Evolutionary conservation across 2,888 invertebrate species (phyloP), one percentile per base, ranked within the genome.

Genomic region (Drosophila neotestacea): DNA sequence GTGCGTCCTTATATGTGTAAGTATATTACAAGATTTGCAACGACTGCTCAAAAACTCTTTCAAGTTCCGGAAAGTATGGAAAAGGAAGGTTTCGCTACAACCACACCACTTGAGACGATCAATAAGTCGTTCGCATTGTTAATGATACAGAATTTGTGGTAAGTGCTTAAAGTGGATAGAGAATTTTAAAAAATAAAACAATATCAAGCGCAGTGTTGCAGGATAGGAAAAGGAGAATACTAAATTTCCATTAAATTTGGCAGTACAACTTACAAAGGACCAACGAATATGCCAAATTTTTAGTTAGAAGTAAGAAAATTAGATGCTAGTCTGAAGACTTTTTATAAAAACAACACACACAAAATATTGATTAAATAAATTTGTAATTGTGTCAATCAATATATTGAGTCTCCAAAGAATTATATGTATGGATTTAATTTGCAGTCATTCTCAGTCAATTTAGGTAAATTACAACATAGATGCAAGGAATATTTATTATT

Each of bases 51-150:
- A 59, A 55, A 65, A 50, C 65, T 62, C 55, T 70, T 61, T 16
- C 11, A 62, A 70, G 59, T 70, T 51, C 44, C 44, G 28, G 13
- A 30, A 22, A 47, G 54, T 11, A 54, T 22, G 27, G 46, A 44
- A 44, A 36, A 38, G 47, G 34, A 27, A 68, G 52, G 39, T 68
- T 51, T 63, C 48, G 46, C 13, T 63, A 47, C 59, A 67, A 30
- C 34, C 9, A 27, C 44, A 48, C 36, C 44, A 27, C 13, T 30
- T 41, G 41, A 68, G 44, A 70, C 55, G 59, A 60, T 67, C 77
- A 77, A 79, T 72, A 77, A 73, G 72, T 77, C 72, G 63, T 77
- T 77, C 79, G 72, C 77, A 74, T 82, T 68, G 79, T 79, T 77
- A 85, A 77, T 85, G 67, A 81, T 67, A 69, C 55, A 62, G 22